Evolutionary conservation across 2,113 vertebrate genomes (phyloP), one percentile per base, ranked within the genome.

Genomic region (Seriola dumerili): DNA sequence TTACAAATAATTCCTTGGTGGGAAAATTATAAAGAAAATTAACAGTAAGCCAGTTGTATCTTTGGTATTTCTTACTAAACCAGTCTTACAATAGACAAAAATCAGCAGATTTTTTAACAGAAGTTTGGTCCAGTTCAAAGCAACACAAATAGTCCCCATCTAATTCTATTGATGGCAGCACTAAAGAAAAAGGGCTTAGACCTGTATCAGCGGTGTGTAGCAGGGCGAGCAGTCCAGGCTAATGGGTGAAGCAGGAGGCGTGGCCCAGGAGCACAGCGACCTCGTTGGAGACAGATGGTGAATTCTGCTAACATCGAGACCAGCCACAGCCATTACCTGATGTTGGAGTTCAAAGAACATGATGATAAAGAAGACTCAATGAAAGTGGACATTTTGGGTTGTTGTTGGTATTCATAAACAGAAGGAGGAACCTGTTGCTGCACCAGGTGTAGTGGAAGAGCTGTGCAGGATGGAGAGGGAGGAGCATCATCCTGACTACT

Each of bases 281-380:
- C 96, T 96, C 13, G 97, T 96, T 0, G 98, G 97, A 0, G 98
- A 99, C 70, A 96, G 94, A 44, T 94, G 95, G 25, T 96, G 97
- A 42, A 97, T 93, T 92, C 95, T 96, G 88, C 95, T 97, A 72
- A 96, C 95, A 80, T 99, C 97, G n/a, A 99, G 93, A 64, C 97
- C 97, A 0, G 97, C 97, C 21, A 98, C 97, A 0, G 97, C 97
- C 97, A 98, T 98, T 64, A 99, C 97, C 98, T 99, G 85, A 79
- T 8, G 12, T 21, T 19, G 2, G 19, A 38, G 64, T 6, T 46
- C 16, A 66, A 42, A 79, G 40, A 16, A 36, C 6, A 64, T 8
- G 0, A 34, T 13, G 5, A 44, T 8, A 32, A 68, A 42, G 25
- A 7, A 5, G 12, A 48, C 29, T 61, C 13, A 32, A 32, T 44